Evolutionary conservation across 2,888 invertebrate species (phyloP).

Genomic region (Carpatolechia fugitivella): DNA sequence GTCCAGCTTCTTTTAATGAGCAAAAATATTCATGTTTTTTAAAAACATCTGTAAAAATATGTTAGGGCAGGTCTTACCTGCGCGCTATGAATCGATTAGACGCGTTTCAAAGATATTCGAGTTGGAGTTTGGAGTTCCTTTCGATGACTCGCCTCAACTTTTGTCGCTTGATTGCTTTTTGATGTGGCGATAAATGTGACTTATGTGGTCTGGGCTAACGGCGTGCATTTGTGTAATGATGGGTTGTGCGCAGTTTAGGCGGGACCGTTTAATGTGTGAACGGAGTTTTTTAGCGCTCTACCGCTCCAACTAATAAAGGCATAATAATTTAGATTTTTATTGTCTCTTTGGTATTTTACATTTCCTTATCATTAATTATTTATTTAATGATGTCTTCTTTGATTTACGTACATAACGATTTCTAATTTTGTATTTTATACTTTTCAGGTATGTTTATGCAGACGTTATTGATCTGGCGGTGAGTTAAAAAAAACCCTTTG

Average conservation of each 20-base stretch:
- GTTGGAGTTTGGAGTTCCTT: conserved; percentile 43
- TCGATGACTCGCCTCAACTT: conserved; percentile 61
- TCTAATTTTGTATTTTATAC: conserved; percentile 13
- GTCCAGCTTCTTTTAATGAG: too few relatives aligned
- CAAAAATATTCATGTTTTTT: conserved; percentile 50
- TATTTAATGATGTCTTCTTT: too few relatives aligned
- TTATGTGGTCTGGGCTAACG: conserved; percentile 69
- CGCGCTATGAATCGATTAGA: conserved; percentile 62
- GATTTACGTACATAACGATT: neutral
- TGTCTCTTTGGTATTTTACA: conserved; percentile 1
- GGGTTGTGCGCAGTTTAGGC: conserved; percentile 63
- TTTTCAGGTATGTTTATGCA: conserved; percentile 19
- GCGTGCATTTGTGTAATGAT: conserved; percentile 63
- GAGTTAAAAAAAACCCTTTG: conserved; percentile 39
- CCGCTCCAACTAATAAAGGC: conserved; percentile 24
- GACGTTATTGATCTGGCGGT: conserved; percentile 27
- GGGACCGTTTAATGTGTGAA: conserved; percentile 65
- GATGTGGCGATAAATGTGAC: conserved; percentile 77
- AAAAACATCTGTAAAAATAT: conserved; percentile 48
- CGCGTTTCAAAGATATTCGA: conserved; percentile 53
- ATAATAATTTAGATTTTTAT: conserved; percentile 22
- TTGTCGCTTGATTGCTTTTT: conserved; percentile 77
- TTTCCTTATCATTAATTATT: neutral
- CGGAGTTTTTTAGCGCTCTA: conserved; percentile 42
- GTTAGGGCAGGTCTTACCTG: conserved; percentile 52